Evolutionary conservation across 2,797 vertebrate genomes (phyloP).

Genomic region (Anguilla obscura): DNA sequence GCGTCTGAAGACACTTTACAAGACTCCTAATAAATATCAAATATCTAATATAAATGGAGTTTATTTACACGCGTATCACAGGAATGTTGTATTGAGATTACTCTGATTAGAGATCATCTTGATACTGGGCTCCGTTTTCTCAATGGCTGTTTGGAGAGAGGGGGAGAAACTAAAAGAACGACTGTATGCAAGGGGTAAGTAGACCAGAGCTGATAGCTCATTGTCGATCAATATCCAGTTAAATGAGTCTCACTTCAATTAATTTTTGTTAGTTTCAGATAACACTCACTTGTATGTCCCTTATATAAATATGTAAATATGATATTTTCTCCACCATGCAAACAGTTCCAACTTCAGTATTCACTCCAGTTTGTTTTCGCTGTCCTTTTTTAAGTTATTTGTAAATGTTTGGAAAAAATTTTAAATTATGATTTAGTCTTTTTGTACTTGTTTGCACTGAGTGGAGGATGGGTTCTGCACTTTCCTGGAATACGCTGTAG

Average conservation of each 20-base stretch:
- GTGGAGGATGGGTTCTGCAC: not conserved
- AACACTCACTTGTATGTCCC: not conserved
- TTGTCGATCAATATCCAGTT: not conserved
- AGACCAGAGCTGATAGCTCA: not conserved
- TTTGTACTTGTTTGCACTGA: constrained; percentile 13
- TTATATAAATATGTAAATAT: constrained; percentile 19
- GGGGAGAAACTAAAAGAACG: not conserved
- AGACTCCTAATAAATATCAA: not conserved
- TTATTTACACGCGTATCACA: not conserved
- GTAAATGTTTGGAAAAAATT: constrained; percentile 3
- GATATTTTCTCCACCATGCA: not conserved
- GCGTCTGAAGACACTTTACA: not conserved
- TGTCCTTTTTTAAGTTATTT: constrained; percentile 26
- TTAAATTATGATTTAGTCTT: constrained; percentile 1
- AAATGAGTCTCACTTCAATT: not conserved
- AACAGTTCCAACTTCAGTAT: constrained; percentile 12
- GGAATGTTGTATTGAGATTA: not conserved
- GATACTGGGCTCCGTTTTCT: not conserved
- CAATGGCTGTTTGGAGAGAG: not conserved
- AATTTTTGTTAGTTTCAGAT: not conserved
- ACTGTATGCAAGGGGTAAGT: not conserved
- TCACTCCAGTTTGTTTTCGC: not conserved
- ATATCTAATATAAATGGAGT: not conserved
- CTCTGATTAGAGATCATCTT: not conserved
- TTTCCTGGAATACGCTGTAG: not conserved